Conservation (phyloP, 2,113 vertebrate genomes). For the Bothrops jararaca region DNA sequence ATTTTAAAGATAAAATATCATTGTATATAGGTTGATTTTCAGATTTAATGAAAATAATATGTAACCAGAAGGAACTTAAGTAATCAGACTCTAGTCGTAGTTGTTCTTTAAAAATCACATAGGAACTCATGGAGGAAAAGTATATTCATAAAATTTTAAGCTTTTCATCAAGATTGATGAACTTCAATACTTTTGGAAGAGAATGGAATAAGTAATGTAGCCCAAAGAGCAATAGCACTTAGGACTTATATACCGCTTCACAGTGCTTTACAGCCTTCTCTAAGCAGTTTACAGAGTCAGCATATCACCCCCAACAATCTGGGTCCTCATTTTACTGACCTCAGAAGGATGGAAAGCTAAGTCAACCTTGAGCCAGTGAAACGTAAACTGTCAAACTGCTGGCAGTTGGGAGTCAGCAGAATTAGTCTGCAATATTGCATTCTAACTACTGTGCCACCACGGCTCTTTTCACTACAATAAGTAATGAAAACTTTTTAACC, state of each 20-base stretch:
- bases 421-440: background rate
- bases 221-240: no score
- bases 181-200: background rate
- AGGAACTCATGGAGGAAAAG: background rate
- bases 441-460: background rate
- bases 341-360: no score
- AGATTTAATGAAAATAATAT: background rate
- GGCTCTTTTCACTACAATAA: background rate
- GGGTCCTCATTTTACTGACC: no score
- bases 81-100: background rate
- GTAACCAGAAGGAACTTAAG: background rate
- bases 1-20: background rate
- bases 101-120: background rate
- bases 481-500: background rate
- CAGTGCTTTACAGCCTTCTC: no score
- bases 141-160: background rate
- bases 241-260: no score
- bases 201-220: background rate
- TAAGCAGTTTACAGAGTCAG: no score
- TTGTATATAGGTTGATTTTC: background rate
- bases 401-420: no score
- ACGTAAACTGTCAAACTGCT: no score
- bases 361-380: no score
- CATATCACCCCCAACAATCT: no score
- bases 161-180: background rate